Conservation (phyloP, 1,140 invertebrate genomes). For the Macrocentrus cingulum region DNA sequence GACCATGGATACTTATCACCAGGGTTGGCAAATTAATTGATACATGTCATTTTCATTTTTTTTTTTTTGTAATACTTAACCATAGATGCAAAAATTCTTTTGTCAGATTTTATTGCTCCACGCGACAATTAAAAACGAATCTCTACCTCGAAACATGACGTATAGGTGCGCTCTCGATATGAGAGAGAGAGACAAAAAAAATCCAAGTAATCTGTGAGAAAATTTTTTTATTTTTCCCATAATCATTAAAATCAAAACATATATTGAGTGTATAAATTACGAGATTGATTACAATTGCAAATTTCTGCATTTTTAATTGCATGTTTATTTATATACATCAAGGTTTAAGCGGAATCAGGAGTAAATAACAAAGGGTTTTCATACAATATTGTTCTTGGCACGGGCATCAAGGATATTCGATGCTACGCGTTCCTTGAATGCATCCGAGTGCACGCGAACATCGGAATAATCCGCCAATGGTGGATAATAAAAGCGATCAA, state of each 20-base stretch:
- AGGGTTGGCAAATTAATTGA: conserved; percentile 14
- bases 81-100: too few species aligned
- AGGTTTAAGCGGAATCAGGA: not conserved
- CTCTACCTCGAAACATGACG: too few species aligned
- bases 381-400: conserved; percentile 16
- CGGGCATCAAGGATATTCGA: conserved; percentile 7
- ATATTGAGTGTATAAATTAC: too few species aligned
- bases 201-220: too few species aligned
- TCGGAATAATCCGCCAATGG: conserved; percentile 27
- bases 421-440: conserved; percentile 17
- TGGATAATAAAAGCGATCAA: conserved; percentile 21
- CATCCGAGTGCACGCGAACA: conserved; percentile 26
- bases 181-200: too few species aligned
- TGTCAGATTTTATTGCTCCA: not conserved
- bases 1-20: conserved; percentile 12
- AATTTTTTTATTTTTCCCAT: too few species aligned
- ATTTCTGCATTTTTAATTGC: not conserved
- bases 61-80: not conserved
- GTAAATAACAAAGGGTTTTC: not conserved
- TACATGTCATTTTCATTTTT: conserved; percentile 12
- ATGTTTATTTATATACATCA: not conserved
- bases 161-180: too few species aligned
- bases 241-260: too few species aligned
- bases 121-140: not conserved
- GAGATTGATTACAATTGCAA: conserved; percentile 5